A percentile compares a stretch with the other conserved stretches of the same genome.
These are phyloP conservation scores for Cheilosia grossa DNA, from an alignment of 2,888 invertebrate species.

Conservation along the genomic window DNA sequence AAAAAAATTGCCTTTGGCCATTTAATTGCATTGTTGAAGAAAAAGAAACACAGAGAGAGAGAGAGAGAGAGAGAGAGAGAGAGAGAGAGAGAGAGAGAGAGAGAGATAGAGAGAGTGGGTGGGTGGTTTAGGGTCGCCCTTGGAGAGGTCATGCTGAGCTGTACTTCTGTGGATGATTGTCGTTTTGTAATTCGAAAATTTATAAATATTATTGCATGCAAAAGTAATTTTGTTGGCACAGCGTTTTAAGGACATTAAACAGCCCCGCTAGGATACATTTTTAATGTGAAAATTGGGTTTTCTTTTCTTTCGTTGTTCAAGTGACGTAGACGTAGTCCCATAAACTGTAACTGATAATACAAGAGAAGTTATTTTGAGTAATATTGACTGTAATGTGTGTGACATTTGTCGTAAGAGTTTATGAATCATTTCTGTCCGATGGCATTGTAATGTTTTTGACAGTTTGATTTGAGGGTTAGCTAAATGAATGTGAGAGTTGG, in stretches of 20 bases:
- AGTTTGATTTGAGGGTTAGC: too few species aligned
- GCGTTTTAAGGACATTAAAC: constrained; percentile 9
- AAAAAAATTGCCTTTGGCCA: constrained; percentile 8
- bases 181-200: constrained; percentile 1
- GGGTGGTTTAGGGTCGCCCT: constrained; percentile 2
- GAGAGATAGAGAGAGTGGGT: too few species aligned
- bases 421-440: background rate
- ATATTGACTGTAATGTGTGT: too few species aligned
- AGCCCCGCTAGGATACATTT: constrained; percentile 1
- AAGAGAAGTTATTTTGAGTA: background rate
- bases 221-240: constrained; percentile 6
- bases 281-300: background rate
- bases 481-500: too few species aligned
- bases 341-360: too few species aligned
- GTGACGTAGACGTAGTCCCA: too few species aligned
- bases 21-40: constrained; percentile 1
- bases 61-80: background rate
- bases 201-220: constrained; percentile 1
- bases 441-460: too few species aligned
- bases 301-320: too few species aligned
- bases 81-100: background rate
- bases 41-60: background rate
- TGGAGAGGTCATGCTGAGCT: constrained; percentile 15
- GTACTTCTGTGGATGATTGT: constrained; percentile 6
- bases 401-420: too few species aligned